Evolutionary conservation across 1,140 invertebrate genomes (phyloP), one percentile per base, ranked within the genome.

Genomic region (Plectrocnemia conspersa): DNA sequence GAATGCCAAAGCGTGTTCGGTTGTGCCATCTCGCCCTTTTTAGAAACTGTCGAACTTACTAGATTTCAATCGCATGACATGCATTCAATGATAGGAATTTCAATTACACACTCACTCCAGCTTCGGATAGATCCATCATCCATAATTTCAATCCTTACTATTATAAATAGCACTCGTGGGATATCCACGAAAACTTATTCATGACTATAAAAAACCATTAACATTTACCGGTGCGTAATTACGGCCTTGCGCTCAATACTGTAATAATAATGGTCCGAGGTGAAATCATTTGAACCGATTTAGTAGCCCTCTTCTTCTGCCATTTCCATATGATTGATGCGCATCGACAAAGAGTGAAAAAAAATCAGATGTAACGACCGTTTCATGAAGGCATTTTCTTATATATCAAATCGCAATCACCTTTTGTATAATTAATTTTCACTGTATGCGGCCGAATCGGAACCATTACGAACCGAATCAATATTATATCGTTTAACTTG

Each of bases 1-100:
- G 46, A 48, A 56, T 56, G 54, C 54, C 54, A 42, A 36, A 56
- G 22, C 44, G 9, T 49, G 45, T 56, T 40, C 36, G 47, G 54
- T 56, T 46, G 54, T 47, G 33, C 38, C 27, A 29, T 42, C 45
- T 54, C 40, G 24, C 25, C 5, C 23, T 36, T 16, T 38, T 38
- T 13, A 13, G 27, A 7, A 29, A 6, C 6, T 29, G 6, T n/a
- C n/a, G n/a, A n/a, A n/a, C n/a, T n/a, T n/a, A n/a, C n/a, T n/a
- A n/a, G n/a, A n/a, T n/a, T n/a, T n/a, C n/a, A n/a, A n/a, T n/a
- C n/a, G n/a, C 27, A 6, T 29, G n/a, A 29, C 6, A 29, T 29
- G 27, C n/a, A 29, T 29, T 29, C 13, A 13, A 13, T 13, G 35
- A 16, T 6, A 38, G 18, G 13, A 38, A 38, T 38, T 29, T n/a